Evolutionary conservation across 2,888 invertebrate genomes (phyloP), one percentile per base, ranked within the genome.

Genomic region (Serrognathus titanus): DNA sequence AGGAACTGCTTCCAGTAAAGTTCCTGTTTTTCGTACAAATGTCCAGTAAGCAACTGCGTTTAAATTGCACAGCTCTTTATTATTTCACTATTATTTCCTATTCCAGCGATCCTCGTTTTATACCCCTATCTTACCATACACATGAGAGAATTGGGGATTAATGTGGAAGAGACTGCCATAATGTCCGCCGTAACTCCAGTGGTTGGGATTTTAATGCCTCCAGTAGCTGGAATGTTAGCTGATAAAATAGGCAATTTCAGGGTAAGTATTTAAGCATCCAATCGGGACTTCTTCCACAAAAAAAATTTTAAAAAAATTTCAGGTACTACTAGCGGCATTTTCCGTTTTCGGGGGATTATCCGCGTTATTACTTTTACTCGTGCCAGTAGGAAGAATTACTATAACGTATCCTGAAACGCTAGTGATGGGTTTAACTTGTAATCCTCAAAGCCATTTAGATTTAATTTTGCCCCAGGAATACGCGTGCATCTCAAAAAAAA

Each of bases 231-330:
- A 57, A 82, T 90, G 79, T 75, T 89, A 39, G 90, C 89, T 0
- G 90, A 90, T 75, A 86, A 87, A 75, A 88, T 90, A 63, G 90
- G 90, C 60, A 90, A 90, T 77, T 90, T 90, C 75, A 87, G 86
- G 81, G 89, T 89, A 71, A 78, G 78, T 60, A 31, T 31, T 31
- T 31, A 31, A 31, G 24, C 24, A 31, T 31, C 6, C 24, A 24
- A 48, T 1, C 16, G 35, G n/a, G 1, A 48, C n/a, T 31, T 36
- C n/a, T 36, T 7, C 12, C 16, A 1, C 16, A 1, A 50, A 11
- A 5, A n/a, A 48, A n/a, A n/a, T n/a, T n/a, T n/a, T n/a, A n/a
- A n/a, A n/a, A 48, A 41, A 12, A 45, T 74, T 75, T 40, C 75
- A 90, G 89, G 75, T 88, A 48, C 73, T 89, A 60, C 73, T 90